phyloP scores from a whole-genome alignment of 2,113 vertebrate genomes.

The Scolopax mira region DNA sequence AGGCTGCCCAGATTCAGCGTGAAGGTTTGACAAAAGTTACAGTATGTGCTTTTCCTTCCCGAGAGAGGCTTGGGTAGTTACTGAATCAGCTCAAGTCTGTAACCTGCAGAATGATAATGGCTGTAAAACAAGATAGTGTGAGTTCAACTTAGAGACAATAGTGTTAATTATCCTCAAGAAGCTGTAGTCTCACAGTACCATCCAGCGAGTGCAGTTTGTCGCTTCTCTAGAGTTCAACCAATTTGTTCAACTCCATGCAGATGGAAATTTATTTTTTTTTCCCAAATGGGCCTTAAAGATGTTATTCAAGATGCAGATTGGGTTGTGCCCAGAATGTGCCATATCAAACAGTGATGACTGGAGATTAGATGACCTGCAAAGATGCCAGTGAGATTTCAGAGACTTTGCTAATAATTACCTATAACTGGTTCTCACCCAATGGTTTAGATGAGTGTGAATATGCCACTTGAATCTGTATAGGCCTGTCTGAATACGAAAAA shows the following conservation, averaged over 20 bases:
- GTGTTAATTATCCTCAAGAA: background rate
- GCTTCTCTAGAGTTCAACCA: background rate
- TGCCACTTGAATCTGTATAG: background rate
- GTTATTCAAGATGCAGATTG: background rate
- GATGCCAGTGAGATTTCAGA: background rate
- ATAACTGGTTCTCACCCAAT: background rate
- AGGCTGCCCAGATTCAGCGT: background rate
- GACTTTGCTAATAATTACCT: background rate
- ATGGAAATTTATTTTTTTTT: background rate
- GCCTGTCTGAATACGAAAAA: background rate
- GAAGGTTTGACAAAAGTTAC: background rate
- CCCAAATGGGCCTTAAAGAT: background rate
- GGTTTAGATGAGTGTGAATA: background rate
- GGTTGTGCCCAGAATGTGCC: background rate
- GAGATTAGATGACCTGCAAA: background rate
- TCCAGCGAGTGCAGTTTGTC: background rate
- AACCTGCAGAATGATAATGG: background rate
- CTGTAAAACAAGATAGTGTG: background rate
- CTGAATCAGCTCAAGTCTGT: background rate
- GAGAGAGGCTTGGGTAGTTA: background rate
- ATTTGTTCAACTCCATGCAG: background rate
- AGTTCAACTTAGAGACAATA: background rate
- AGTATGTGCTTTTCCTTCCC: background rate
- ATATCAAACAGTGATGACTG: background rate
- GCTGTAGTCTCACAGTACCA: background rate